Conservation (phyloP, 2,888 invertebrate species). For the Phlogophora meticulosa region DNA sequence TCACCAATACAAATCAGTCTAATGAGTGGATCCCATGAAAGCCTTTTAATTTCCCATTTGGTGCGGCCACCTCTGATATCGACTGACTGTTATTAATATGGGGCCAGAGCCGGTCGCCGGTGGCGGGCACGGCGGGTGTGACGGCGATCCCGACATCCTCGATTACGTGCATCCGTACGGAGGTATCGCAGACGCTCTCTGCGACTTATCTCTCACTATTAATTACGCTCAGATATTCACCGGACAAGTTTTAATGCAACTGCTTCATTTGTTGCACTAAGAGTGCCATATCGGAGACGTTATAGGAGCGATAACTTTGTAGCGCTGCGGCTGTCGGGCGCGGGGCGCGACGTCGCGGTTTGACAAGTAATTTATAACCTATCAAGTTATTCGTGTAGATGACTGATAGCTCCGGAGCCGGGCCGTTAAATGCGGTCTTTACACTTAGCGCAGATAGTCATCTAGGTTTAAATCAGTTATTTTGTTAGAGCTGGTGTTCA, state of each 20-base stretch:
- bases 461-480: slow-evolving; percentile 82
- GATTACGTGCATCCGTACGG: slow-evolving; percentile 80
- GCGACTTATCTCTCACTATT: slow-evolving; percentile 89
- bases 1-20: slow-evolving; percentile 86
- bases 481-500: slow-evolving; percentile 78
- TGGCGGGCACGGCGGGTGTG: slow-evolving; percentile 55
- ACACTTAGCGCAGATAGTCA: slow-evolving; percentile 80
- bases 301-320: slow-evolving; percentile 87
- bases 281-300: slow-evolving; percentile 88
- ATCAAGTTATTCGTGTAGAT: slow-evolving; percentile 70
- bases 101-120: slow-evolving; percentile 79
- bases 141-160: slow-evolving; percentile 84
- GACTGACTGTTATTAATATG: slow-evolving; percentile 88
- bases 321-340: slow-evolving; percentile 74
- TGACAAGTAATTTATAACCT: slow-evolving; percentile 69
- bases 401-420: slow-evolving; percentile 76
- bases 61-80: slow-evolving; percentile 87
- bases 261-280: slow-evolving; percentile 89
- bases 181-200: slow-evolving; percentile 83
- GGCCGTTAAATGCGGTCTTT: slow-evolving; percentile 73
- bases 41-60: slow-evolving; percentile 91
- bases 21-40: slow-evolving; percentile 89
- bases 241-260: slow-evolving; percentile 90
- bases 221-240: slow-evolving; percentile 89
- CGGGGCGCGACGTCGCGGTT: slow-evolving; percentile 60